Conservation (phyloP, 2,888 invertebrate genomes). For the Crocallis elinguaria region DNA sequence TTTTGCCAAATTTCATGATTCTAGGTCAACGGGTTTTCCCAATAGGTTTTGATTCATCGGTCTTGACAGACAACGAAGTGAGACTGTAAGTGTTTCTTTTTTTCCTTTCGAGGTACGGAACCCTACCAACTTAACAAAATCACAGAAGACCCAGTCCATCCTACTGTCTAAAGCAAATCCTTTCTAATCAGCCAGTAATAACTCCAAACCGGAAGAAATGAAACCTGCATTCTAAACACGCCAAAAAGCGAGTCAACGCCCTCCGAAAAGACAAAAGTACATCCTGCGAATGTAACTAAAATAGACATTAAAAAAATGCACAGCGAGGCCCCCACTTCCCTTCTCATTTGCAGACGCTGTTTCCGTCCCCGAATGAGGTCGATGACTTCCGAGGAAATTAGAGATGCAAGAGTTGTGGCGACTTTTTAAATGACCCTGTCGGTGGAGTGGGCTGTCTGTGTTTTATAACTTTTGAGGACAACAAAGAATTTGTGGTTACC, state of each 20-base stretch:
- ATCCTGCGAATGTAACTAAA: constrained; percentile 76
- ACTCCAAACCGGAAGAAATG: constrained; percentile 32
- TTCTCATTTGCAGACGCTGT: constrained; percentile 70
- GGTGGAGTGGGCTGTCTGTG: background rate
- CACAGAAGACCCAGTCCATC: too few species aligned
- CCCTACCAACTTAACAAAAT: too few species aligned
- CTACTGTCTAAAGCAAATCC: too few species aligned
- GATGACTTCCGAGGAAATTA: constrained; percentile 59
- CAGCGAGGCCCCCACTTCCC: constrained; percentile 46
- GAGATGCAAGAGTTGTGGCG: constrained; percentile 62
- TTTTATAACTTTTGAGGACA: constrained; percentile 5
- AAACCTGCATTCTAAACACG: constrained; percentile 32
- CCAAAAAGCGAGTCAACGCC: constrained; percentile 47
- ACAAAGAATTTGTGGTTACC: too few species aligned
- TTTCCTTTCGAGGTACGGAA: too few species aligned
- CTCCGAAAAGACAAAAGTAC: constrained; percentile 50
- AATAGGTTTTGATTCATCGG: too few species aligned
- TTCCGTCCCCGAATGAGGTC: constrained; percentile 64
- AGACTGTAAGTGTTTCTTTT: too few species aligned
- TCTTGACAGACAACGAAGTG: too few species aligned
- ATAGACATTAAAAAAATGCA: constrained; percentile 58
- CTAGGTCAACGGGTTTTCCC: too few species aligned
- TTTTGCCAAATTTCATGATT: too few species aligned
- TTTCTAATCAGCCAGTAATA: constrained; percentile 8
- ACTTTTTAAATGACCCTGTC: constrained; percentile 47